Evolutionary conservation across 2,113 vertebrate genomes (phyloP).

Genomic region (Myrmecophaga tridactyla): DNA sequence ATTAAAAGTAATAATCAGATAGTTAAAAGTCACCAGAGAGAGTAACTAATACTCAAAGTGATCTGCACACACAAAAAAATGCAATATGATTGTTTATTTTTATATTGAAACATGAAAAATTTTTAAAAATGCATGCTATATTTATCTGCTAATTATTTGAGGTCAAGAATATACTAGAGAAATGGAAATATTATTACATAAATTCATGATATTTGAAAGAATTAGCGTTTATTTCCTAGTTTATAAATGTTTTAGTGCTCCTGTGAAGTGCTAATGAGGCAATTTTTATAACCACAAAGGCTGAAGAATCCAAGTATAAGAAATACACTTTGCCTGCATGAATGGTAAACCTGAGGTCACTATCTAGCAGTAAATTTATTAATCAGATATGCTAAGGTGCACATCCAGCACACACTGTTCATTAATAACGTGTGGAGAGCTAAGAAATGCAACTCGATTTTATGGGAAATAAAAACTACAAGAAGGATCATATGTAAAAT

Average conservation of each 20-base stretch:
- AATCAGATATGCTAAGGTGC: not conserved
- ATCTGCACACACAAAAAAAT: not conserved
- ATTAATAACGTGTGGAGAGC: not conserved
- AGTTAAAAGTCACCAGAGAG: not conserved
- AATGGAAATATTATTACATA: not conserved
- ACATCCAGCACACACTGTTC: not conserved
- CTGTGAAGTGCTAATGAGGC: not conserved
- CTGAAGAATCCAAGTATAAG: slow-evolving; percentile 39
- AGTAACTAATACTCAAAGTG: not conserved
- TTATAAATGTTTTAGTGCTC: not conserved
- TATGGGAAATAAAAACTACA: not conserved
- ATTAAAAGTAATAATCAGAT: not conserved
- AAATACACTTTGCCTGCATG: not conserved
- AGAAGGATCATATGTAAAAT: not conserved
- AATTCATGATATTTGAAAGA: not conserved
- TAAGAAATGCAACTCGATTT: not conserved
- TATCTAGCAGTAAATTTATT: not conserved
- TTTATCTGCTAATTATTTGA: not conserved
- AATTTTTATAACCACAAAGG: slow-evolving; percentile 10
- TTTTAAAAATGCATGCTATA: not conserved
- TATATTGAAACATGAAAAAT: not conserved
- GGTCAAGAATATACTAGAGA: not conserved
- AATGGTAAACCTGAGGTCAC: slow-evolving; percentile 48
- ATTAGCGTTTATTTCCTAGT: slow-evolving; percentile 37
- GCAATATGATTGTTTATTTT: not conserved